phyloP scores from a whole-genome alignment of 2,888 invertebrate species.

The Agrochola macilenta region DNA sequence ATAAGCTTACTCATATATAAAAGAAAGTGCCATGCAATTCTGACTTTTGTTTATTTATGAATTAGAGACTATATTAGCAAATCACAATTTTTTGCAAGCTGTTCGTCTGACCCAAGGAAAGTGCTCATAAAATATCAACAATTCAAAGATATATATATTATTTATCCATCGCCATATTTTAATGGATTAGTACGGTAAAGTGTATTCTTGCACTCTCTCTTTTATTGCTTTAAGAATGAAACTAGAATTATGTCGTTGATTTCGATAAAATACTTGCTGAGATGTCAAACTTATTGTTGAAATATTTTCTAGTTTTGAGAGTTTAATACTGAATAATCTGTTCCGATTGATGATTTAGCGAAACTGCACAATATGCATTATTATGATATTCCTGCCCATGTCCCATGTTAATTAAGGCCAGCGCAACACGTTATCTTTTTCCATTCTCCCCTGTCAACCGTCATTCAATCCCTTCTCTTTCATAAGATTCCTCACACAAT shows the following conservation, averaged over 20 bases:
- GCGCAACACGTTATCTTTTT: no score
- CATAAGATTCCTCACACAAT: no score
- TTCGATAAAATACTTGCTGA: not conserved
- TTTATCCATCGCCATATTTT: slow-evolving; percentile 44
- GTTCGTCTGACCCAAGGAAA: slow-evolving; percentile 19
- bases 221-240: slow-evolving; percentile 11
- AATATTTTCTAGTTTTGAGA: not conserved
- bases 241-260: not conserved
- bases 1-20: not conserved
- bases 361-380: not conserved
- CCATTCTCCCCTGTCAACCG: no score
- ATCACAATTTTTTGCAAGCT: slow-evolving; percentile 1
- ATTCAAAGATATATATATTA: slow-evolving; percentile 14
- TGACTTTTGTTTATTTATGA: not conserved
- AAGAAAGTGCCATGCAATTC: slow-evolving; percentile 1
- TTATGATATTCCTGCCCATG: no score
- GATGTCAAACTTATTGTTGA: no score
- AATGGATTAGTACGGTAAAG: slow-evolving; percentile 40
- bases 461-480: no score
- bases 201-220: slow-evolving; percentile 40
- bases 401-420: no score
- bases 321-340: not conserved
- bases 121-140: slow-evolving; percentile 22
- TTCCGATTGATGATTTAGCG: not conserved
- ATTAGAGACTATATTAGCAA: slow-evolving; percentile 1